Conservation (phyloP, 2,888 invertebrate species). For the Gastracanthus pulcherrimus region DNA sequence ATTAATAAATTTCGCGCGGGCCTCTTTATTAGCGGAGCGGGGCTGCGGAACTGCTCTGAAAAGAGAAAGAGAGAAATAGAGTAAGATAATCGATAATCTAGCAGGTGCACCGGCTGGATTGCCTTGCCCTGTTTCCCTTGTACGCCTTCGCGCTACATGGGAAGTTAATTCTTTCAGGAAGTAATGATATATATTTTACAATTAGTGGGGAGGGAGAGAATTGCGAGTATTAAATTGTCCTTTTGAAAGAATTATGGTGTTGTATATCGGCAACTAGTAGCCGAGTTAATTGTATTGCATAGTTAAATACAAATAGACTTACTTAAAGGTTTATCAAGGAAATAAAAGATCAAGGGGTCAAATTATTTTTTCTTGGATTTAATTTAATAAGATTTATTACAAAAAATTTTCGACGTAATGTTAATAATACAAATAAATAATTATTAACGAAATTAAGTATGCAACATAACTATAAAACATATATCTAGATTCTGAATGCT, state of each 20-base stretch:
- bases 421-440: slow-evolving; percentile 26
- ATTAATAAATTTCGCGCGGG: slow-evolving; percentile 64
- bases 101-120: slow-evolving; percentile 19
- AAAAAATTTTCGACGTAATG: slow-evolving; percentile 1
- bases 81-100: slow-evolving; percentile 62
- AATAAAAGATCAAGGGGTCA: too few relatives aligned
- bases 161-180: neutral
- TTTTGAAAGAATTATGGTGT: too few relatives aligned
- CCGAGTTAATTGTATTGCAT: too few relatives aligned
- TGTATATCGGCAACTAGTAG: too few relatives aligned
- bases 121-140: neutral
- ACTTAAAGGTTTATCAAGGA: too few relatives aligned
- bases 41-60: too few relatives aligned
- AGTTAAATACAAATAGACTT: too few relatives aligned
- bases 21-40: slow-evolving; percentile 53
- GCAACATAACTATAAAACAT: neutral
- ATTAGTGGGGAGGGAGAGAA: too few relatives aligned
- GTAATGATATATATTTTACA: neutral
- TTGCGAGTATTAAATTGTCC: too few relatives aligned
- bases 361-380: neutral
- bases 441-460: neutral
- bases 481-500: slow-evolving; percentile 1
- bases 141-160: neutral
- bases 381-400: neutral
- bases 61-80: too few relatives aligned